Conservation (phyloP, 2,113 vertebrate genomes). For the Neolamprologus sp. region DNA sequence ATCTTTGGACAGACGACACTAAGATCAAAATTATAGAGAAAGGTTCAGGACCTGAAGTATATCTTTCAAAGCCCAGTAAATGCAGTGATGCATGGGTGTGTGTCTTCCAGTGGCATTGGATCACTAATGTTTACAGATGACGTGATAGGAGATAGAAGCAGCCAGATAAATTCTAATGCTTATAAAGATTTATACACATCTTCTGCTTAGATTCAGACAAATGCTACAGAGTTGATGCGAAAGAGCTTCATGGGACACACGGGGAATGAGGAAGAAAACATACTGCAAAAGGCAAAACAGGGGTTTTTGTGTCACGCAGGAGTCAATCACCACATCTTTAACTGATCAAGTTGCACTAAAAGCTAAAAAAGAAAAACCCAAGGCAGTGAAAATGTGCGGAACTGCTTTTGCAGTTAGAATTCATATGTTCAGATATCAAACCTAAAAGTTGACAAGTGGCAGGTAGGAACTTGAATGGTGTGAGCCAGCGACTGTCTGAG, state of each 20-base stretch:
- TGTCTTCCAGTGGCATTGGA: not conserved
- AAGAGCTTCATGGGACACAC: not conserved
- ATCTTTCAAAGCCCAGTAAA: not conserved
- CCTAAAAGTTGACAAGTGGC: not conserved
- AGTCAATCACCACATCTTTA: not conserved
- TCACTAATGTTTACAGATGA: not conserved
- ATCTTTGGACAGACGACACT: not conserved
- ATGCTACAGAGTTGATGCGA: not conserved
- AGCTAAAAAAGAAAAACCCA: not conserved
- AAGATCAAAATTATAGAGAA: not conserved
- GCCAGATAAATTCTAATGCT: not conserved
- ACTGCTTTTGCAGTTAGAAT: not conserved
- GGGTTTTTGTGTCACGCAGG: not conserved
- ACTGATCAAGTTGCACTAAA: not conserved
- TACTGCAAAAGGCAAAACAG: not conserved
- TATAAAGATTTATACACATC: not conserved
- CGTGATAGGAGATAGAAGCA: not conserved
- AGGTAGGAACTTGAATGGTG: not conserved
- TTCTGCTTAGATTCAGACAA: not conserved
- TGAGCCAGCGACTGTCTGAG: not conserved
- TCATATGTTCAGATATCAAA: not conserved
- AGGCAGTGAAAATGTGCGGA: fast-evolving
- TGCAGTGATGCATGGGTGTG: not conserved
- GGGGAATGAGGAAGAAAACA: not conserved
- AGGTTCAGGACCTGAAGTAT: not conserved